A percentile compares a stretch with the other conserved stretches of the same genome.
These are phyloP conservation scores for Caenorhabditis latens DNA, from an alignment of 1,140 invertebrate species.

Conservation along the genomic window DNA sequence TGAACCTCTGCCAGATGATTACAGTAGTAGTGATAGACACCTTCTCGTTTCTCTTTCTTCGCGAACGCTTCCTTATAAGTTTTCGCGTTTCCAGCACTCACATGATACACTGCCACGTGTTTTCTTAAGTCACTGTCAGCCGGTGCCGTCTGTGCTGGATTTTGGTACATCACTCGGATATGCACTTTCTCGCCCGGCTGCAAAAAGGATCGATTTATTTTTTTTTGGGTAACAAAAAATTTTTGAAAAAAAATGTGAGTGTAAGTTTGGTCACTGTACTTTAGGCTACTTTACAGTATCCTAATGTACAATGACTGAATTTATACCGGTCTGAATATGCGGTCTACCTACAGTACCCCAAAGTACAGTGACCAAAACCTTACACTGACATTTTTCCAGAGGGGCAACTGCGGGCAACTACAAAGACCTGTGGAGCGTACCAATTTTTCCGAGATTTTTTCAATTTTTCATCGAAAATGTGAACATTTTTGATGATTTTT, in stretches of 20 bases:
- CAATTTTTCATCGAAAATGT: too few relatives aligned
- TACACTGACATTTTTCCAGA: too few relatives aligned
- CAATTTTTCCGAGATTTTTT: too few relatives aligned
- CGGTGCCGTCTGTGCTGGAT: background rate
- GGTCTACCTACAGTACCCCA: too few relatives aligned
- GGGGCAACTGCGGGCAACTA: too few relatives aligned
- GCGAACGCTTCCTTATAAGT: constrained; percentile 42
- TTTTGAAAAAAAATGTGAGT: too few relatives aligned
- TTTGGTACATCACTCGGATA: background rate
- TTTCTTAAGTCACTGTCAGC: background rate
- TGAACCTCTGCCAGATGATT: background rate
- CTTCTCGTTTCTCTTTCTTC: constrained; percentile 2
- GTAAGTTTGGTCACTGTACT: too few relatives aligned
- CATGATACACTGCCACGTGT: constrained; percentile 55
- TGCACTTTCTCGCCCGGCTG: constrained; percentile 23
- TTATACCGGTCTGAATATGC: too few relatives aligned
- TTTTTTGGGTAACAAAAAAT: background rate
- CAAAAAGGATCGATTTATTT: background rate
- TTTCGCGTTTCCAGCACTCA: constrained; percentile 18
- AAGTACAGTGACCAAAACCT: too few relatives aligned
- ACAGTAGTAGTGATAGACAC: background rate
- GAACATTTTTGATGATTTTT: too few relatives aligned
- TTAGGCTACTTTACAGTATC: background rate
- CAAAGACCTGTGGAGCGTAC: too few relatives aligned
- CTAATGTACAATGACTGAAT: too few relatives aligned